A percentile compares a stretch with the other conserved stretches of the same genome.
phyloP scores from a whole-genome alignment of 2,888 invertebrate species.

The Epistrophe eligans region DNA sequence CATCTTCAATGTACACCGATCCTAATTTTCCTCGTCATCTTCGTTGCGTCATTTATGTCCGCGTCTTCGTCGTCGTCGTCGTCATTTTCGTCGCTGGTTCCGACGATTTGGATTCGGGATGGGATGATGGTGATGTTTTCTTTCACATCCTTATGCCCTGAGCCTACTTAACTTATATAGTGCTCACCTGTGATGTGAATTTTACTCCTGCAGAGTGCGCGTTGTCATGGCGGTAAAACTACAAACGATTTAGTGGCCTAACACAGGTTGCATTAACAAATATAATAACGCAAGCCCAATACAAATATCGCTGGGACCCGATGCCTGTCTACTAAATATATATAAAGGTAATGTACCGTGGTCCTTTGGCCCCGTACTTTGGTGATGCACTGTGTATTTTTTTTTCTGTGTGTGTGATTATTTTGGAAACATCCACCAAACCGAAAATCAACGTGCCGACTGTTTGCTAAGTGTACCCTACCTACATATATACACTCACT shows the following conservation, averaged over 20 bases:
- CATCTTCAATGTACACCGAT: conserved; percentile 72
- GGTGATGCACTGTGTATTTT: conserved; percentile 34
- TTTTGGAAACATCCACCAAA: conserved; percentile 55
- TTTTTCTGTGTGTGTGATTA: too few species aligned
- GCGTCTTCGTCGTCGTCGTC: neutral
- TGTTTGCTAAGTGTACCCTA: conserved; percentile 45
- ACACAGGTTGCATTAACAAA: conserved; percentile 74
- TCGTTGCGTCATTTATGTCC: conserved; percentile 44
- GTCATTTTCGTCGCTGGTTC: neutral
- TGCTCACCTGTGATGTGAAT: conserved; percentile 41
- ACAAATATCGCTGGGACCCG: conserved; percentile 60
- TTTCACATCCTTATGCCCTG: conserved; percentile 50
- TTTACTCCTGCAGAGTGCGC: conserved; percentile 15
- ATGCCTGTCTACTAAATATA: neutral
- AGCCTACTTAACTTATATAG: neutral
- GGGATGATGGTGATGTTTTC: conserved; percentile 1
- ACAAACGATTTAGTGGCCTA: conserved; percentile 73
- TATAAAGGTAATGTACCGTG: conserved; percentile 65
- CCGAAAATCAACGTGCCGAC: conserved; percentile 44
- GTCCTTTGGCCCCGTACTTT: conserved; percentile 55
- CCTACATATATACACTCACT: neutral
- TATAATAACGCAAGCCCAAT: conserved; percentile 68
- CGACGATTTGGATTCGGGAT: neutral
- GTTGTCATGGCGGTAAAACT: conserved; percentile 61
- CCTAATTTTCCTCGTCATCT: conserved; percentile 71